Evolutionary conservation across 2,888 invertebrate species (phyloP).

Genomic region (Philopedon plagiatum): DNA sequence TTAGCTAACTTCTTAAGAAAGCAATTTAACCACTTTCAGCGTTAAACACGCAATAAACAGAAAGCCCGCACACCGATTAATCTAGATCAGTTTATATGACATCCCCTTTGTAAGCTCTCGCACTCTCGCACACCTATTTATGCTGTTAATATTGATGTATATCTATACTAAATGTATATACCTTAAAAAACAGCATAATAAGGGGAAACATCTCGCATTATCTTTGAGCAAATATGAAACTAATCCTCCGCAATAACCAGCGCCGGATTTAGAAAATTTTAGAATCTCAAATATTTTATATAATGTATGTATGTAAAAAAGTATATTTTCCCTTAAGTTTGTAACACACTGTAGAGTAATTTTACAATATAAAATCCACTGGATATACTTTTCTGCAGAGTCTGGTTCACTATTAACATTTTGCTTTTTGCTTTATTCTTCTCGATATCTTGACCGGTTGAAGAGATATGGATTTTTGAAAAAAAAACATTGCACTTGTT

Average conservation of each 20-base stretch:
- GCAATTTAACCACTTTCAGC: background rate
- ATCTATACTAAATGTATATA: constrained; percentile 3
- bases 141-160: background rate
- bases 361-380: too few species aligned
- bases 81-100: background rate
- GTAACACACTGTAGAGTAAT: too few species aligned
- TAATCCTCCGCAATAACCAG: background rate
- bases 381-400: too few species aligned
- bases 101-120: background rate
- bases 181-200: constrained; percentile 13
- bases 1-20: background rate
- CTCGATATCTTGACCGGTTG: too few species aligned
- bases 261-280: background rate
- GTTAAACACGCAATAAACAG: background rate
- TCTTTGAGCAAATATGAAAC: constrained; percentile 1
- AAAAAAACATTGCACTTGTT: too few species aligned
- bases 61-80: background rate
- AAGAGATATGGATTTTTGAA: too few species aligned
- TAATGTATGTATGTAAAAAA: too few species aligned
- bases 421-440: too few species aligned
- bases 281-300: too few species aligned
- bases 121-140: background rate
- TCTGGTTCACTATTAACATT: too few species aligned
- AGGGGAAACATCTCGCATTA: background rate
- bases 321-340: too few species aligned